Percentiles rank a stretch among this genome's conserved stretches.
These are phyloP conservation scores for Taenaris catops DNA, from an alignment of 2,888 invertebrate species.

Conservation along the genomic window DNA sequence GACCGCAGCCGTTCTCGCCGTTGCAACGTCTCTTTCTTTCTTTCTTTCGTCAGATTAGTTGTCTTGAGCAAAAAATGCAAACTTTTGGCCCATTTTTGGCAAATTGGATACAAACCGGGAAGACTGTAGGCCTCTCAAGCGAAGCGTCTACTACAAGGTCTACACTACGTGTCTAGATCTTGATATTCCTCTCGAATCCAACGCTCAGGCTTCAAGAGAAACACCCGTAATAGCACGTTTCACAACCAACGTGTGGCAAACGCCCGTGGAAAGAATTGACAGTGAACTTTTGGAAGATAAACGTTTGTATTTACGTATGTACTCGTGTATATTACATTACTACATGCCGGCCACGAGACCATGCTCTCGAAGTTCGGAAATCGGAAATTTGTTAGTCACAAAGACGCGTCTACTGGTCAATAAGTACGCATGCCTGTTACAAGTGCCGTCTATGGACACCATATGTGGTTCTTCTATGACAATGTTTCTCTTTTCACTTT, in stretches of 20 bases:
- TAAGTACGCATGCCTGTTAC: slow-evolving; percentile 44
- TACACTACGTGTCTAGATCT: slow-evolving; percentile 68
- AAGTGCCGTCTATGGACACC: too few species aligned
- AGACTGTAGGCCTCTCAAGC: slow-evolving; percentile 70
- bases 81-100: slow-evolving; percentile 66
- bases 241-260: slow-evolving; percentile 75
- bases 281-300: slow-evolving; percentile 65
- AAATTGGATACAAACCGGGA: slow-evolving; percentile 49
- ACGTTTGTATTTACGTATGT: slow-evolving; percentile 56
- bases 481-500: too few species aligned
- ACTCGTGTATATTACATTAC: slow-evolving; percentile 42
- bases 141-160: slow-evolving; percentile 67
- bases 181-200: slow-evolving; percentile 50
- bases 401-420: slow-evolving; percentile 30
- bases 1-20: slow-evolving; percentile 5
- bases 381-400: slow-evolving; percentile 41
- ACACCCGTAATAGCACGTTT: slow-evolving; percentile 68
- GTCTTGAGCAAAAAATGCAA: slow-evolving; percentile 50
- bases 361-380: slow-evolving; percentile 28
- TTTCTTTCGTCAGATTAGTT: slow-evolving; percentile 23
- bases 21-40: slow-evolving; percentile 1
- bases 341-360: slow-evolving; percentile 72
- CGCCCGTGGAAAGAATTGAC: slow-evolving; percentile 68
- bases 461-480: too few species aligned
- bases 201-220: slow-evolving; percentile 35